phyloP scores from a whole-genome alignment of 2,888 invertebrate species.

The Monochamus alternatus region DNA sequence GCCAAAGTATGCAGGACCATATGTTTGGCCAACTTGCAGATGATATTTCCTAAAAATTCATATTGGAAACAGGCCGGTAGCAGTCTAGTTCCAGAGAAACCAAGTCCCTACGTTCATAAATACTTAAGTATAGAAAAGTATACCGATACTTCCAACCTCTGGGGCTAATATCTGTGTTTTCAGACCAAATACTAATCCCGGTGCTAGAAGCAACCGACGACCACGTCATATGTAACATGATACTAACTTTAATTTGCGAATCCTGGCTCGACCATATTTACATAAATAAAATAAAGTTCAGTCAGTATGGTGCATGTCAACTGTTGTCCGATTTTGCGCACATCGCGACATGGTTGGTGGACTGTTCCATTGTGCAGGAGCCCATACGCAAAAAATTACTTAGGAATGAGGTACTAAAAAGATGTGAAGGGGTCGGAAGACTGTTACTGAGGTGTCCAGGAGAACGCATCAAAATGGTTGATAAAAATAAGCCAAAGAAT shows the following conservation, averaged over 20 bases:
- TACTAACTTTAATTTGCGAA: constrained; percentile 87
- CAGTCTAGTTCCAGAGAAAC: constrained; percentile 67
- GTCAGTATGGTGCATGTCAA: constrained; percentile 84
- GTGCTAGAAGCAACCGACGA: constrained; percentile 85
- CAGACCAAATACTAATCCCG: constrained; percentile 84
- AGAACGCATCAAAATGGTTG: constrained; percentile 85
- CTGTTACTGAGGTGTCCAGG: constrained; percentile 86
- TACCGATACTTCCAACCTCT: not conserved
- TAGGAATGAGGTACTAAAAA: constrained; percentile 78
- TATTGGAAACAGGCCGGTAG: constrained; percentile 76
- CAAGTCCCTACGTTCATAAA: constrained; percentile 80
- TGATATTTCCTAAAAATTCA: constrained; percentile 83
- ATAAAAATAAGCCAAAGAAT: constrained; percentile 59
- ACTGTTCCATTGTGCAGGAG: constrained; percentile 74
- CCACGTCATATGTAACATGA: constrained; percentile 82
- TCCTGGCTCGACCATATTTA: constrained; percentile 92
- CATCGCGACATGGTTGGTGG: constrained; percentile 83
- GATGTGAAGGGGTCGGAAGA: constrained; percentile 90
- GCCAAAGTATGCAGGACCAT: constrained; percentile 84
- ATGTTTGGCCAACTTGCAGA: constrained; percentile 86
- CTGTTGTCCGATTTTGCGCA: constrained; percentile 87
- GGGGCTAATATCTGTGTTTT: constrained; percentile 56
- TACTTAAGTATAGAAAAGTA: constrained; percentile 76
- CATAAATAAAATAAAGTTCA: constrained; percentile 86
- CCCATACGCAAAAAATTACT: constrained; percentile 74